Percentiles rank a stretch among this genome's conserved stretches.
phyloP scores from a whole-genome alignment of 2,113 vertebrate genomes.

The Corythornis cristatus region DNA sequence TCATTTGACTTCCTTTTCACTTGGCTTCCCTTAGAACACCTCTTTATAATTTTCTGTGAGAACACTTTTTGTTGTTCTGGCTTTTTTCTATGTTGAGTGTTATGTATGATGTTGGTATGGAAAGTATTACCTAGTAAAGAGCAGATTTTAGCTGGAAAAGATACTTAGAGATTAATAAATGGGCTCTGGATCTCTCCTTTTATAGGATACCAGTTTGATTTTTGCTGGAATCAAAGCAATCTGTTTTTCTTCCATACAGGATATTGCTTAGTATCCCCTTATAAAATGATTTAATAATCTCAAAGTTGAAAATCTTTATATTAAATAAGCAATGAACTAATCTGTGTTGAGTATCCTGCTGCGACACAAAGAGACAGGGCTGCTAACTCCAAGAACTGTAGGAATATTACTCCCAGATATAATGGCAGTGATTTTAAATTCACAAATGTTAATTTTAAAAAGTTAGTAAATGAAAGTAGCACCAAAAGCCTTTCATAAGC shows the following conservation, averaged over 20 bases:
- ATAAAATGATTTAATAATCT: not conserved
- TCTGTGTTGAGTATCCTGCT: not conserved
- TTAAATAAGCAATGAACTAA: not conserved
- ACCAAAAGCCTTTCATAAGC: not conserved
- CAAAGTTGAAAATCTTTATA: not conserved
- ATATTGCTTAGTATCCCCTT: not conserved
- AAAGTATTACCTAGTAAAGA: slow-evolving; percentile 36
- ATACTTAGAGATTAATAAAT: slow-evolving; percentile 18
- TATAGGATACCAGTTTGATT: not conserved
- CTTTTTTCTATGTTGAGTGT: not conserved
- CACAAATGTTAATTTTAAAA: not conserved
- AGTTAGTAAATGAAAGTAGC: not conserved
- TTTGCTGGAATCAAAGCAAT: slow-evolving; percentile 13
- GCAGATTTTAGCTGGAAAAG: slow-evolving; percentile 25
- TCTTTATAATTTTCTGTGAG: slow-evolving; percentile 21
- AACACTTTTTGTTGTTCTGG: slow-evolving; percentile 23
- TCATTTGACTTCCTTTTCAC: not conserved
- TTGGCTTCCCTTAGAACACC: not conserved
- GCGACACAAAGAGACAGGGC: not conserved
- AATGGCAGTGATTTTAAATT: not conserved
- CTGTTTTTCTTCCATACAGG: not conserved
- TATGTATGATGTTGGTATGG: slow-evolving; percentile 7
- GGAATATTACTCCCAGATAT: not conserved
- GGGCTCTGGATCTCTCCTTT: not conserved
- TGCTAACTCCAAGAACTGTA: not conserved